Conservation (phyloP, 2,888 invertebrate species). For the Alentia gelatinosa region DNA sequence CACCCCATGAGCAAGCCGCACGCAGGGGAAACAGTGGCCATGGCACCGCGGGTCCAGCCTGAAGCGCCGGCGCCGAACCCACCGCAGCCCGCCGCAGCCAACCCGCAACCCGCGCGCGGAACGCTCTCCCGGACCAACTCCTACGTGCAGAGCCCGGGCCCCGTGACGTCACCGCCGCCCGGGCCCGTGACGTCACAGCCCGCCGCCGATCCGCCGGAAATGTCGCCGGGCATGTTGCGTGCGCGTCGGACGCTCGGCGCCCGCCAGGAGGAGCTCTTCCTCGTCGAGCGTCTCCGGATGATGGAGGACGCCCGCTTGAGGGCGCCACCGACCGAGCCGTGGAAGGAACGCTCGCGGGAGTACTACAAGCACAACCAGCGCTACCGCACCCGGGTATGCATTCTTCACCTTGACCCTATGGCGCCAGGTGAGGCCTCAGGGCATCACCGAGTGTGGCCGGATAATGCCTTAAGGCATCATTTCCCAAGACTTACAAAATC, state of each 20-base stretch:
- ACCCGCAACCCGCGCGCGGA: neutral
- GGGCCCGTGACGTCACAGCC: neutral
- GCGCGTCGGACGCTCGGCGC: neutral
- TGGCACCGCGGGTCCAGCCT: too few species aligned
- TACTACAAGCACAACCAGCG: constrained; percentile 24
- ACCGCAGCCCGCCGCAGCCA: neutral
- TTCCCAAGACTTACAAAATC: too few species aligned
- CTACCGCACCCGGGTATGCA: constrained; percentile 15
- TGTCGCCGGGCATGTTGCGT: neutral
- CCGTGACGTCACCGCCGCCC: neutral
- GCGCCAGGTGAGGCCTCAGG: too few species aligned
- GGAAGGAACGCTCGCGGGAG: constrained; percentile 18
- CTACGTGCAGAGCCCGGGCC: neutral
- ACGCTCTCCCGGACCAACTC: neutral
- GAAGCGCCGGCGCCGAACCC: too few species aligned
- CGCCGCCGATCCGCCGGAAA: neutral
- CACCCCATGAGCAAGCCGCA: too few species aligned
- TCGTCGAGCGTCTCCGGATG: constrained; percentile 5
- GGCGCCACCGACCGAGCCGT: neutral
- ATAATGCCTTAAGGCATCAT: too few species aligned
- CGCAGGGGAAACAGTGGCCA: too few species aligned
- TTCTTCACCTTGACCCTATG: too few species aligned
- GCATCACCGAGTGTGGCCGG: too few species aligned
- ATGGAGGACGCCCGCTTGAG: neutral
- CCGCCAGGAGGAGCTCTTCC: neutral